Percentiles rank a stretch among this genome's conserved stretches.
Conservation (phyloP, 2,888 invertebrate species). For the Aphodius granarius region DNA sequence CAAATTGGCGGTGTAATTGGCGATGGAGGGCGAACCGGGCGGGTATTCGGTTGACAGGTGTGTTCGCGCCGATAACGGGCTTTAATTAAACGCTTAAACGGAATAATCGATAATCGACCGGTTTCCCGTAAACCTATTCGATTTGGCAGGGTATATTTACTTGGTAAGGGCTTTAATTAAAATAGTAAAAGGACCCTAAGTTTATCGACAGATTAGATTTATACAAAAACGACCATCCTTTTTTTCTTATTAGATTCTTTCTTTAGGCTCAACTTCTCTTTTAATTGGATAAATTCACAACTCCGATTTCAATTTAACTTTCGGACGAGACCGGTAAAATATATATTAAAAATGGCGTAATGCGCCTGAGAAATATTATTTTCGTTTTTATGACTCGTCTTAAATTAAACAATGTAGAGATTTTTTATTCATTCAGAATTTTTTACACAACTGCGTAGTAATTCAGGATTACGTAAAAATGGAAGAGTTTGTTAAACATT, state of each 20-base stretch:
- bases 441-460: too few species aligned
- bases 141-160: not conserved
- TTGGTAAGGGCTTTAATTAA: not conserved
- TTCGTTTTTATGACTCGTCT: not conserved
- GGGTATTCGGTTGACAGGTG: not conserved
- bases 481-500: too few species aligned
- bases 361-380: not conserved
- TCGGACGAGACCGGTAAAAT: not conserved
- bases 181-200: not conserved
- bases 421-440: too few species aligned
- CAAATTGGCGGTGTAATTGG: not conserved
- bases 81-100: not conserved
- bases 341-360: not conserved
- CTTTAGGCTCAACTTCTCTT: not conserved
- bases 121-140: not conserved
- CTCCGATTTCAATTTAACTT: not conserved
- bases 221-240: not conserved
- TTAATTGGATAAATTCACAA: not conserved
- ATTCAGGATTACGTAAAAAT: too few species aligned
- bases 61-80: not conserved
- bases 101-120: not conserved
- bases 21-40: not conserved
- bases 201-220: not conserved
- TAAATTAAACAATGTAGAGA: too few species aligned
- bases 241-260: not conserved